These are phyloP conservation scores for Blastobasis lacticolella DNA, from an alignment of 2,888 invertebrate genomes.

Conservation along the genomic window DNA sequence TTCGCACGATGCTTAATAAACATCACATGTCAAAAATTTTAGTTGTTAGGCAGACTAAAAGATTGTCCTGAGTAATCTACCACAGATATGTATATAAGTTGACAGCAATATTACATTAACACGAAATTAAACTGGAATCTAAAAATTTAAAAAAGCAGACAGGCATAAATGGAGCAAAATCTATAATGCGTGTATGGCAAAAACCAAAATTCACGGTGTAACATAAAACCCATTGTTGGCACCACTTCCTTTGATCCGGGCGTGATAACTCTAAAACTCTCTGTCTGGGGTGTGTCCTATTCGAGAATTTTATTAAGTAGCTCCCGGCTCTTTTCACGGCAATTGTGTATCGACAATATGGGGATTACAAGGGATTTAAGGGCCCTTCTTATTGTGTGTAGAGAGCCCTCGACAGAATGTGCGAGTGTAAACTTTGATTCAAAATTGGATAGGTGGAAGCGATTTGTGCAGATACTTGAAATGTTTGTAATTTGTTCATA, in stretches of 20 bases:
- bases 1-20: conserved; percentile 5
- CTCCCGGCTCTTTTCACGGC: conserved; percentile 52
- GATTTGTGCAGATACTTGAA: conserved; percentile 17
- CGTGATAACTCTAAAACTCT: conserved; percentile 49
- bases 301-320: conserved; percentile 38
- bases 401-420: conserved; percentile 24
- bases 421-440: conserved; percentile 34
- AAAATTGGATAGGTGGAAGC: conserved; percentile 23
- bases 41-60: no score
- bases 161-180: neutral
- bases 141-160: no score
- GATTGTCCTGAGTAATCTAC: no score
- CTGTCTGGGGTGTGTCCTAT: conserved; percentile 30
- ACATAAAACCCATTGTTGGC: conserved; percentile 53
- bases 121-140: no score
- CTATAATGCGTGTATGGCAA: neutral
- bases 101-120: no score
- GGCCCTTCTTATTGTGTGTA: conserved; percentile 37
- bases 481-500: no score
- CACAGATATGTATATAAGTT: no score
- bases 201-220: conserved; percentile 23
- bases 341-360: conserved; percentile 59
- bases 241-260: conserved; percentile 55
- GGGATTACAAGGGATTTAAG: conserved; percentile 54
- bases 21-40: no score